phyloP scores from a whole-genome alignment of 2,888 invertebrate genomes.

The Clepsis dumicolana region DNA sequence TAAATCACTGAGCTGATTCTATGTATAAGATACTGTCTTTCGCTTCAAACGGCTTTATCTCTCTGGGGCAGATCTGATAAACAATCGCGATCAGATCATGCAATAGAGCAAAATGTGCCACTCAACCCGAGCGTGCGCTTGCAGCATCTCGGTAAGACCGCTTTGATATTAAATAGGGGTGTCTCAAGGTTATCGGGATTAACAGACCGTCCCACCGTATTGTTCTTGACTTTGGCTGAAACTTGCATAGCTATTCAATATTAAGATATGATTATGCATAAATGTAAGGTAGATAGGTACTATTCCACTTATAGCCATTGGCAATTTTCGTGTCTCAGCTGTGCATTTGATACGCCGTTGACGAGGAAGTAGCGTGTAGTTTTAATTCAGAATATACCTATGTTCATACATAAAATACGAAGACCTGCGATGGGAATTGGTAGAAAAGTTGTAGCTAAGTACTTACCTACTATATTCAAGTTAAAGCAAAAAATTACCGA shows the following conservation, averaged over 20 bases:
- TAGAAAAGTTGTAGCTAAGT: too few species aligned
- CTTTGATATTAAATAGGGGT: constrained; percentile 9
- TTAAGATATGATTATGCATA: not conserved
- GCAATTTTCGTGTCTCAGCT: too few species aligned
- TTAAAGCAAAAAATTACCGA: not conserved
- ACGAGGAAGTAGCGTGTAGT: too few species aligned
- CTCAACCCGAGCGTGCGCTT: constrained; percentile 10
- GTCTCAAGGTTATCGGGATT: not conserved
- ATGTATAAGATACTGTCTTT: not conserved
- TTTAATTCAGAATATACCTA: too few species aligned
- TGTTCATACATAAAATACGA: too few species aligned
- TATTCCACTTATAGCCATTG: too few species aligned
- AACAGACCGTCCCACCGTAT: not conserved
- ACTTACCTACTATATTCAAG: not conserved
- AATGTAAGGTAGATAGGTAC: not conserved
- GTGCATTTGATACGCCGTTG: too few species aligned
- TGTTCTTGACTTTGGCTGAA: not conserved
- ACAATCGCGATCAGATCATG: constrained; percentile 20
- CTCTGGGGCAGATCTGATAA: constrained; percentile 10
- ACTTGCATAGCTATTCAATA: not conserved
- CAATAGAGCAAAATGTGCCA: constrained; percentile 21
- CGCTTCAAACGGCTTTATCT: not conserved
- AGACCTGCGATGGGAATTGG: too few species aligned
- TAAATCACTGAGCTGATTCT: too few species aligned
- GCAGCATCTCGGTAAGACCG: not conserved